Percentiles rank a stretch among this genome's conserved stretches.
phyloP scores from a whole-genome alignment of 2,888 invertebrate genomes.

The Isotomurus palustris region DNA sequence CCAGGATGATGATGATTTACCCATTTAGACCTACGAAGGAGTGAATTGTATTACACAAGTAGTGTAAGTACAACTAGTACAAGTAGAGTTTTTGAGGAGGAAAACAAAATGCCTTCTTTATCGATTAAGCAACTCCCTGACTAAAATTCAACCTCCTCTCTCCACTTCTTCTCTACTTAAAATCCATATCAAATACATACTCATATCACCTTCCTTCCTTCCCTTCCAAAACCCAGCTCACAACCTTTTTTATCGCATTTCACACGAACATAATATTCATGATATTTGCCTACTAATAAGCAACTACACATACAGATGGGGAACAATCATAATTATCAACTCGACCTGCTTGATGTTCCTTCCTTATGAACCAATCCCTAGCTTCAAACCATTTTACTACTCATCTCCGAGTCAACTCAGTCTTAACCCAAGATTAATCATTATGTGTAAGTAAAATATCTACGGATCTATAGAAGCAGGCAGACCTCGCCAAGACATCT shows the following conservation, averaged over 20 bases:
- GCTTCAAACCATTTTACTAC: background rate
- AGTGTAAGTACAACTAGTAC: background rate
- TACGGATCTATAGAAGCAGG: no score
- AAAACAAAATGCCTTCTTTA: conserved; percentile 43
- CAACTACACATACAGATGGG: no score
- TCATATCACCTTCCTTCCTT: background rate
- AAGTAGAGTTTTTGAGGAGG: conserved; percentile 20
- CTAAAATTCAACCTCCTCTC: conserved; percentile 17
- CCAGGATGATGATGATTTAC: conserved; percentile 6
- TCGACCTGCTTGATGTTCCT: no score
- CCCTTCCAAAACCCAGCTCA: conserved; percentile 3
- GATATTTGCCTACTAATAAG: background rate
- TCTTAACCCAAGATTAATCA: background rate
- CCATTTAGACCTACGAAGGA: conserved; percentile 1
- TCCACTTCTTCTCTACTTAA: conserved; percentile 9
- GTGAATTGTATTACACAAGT: background rate
- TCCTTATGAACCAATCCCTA: background rate
- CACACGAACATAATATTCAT: conserved; percentile 8
- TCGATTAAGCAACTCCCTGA: conserved; percentile 42
- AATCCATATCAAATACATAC: background rate
- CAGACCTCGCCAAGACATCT: no score
- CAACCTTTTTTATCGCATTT: conserved; percentile 7
- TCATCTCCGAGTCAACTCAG: background rate
- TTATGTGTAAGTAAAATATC: no score
- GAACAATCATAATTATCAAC: no score